Evolutionary conservation across 2,113 vertebrate genomes (phyloP), one percentile per base, ranked within the genome.

Genomic region (Dipodomys stephensi): DNA sequence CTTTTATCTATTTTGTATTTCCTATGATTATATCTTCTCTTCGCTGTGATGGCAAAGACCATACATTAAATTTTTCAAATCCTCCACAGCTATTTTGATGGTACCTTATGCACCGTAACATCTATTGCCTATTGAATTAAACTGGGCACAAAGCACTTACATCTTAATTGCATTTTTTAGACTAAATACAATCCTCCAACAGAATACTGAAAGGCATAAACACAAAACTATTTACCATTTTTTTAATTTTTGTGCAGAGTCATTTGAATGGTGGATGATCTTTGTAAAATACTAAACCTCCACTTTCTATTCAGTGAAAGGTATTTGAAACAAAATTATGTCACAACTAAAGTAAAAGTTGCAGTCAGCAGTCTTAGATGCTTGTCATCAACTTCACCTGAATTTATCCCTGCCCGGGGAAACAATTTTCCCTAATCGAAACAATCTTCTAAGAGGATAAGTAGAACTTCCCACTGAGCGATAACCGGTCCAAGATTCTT

Each of bases 151-250:
- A 92, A 94, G 72, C 78, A 87, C 87, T 89, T 93, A 84, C 25
- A n/a, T 89, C 95, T 96, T 95, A 84, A 93, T 96, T 94, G 92
- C 53, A 77, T 90, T 92, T 95, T 91, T 91, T 79, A 89, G 91
- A 92, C 83, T 89, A 86, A 93, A 94, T 77, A 44, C 53, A 69
- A 69, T 73, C n/a, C 76, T 85, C 72, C 60, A 83, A 44, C 23
- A 0, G 68, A 93, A 92, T 64, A 30, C 89, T 27, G 64, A 74
- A 94, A 57, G 78, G 6, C 30, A 85, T 39, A 92, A 85, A 76
- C 78, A 89, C 64, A 87, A 65, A 76, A 79, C 91, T 68, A 83
- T 77, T 94, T 86, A 46, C 87, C 49, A 35, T 76, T 85, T 76
- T 85, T 72, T 83, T 73, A 76, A 92, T 39, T 88, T 80, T 89